phyloP scores from a whole-genome alignment of 2,797 vertebrate species.

The Gadopsis bispinosus region DNA sequence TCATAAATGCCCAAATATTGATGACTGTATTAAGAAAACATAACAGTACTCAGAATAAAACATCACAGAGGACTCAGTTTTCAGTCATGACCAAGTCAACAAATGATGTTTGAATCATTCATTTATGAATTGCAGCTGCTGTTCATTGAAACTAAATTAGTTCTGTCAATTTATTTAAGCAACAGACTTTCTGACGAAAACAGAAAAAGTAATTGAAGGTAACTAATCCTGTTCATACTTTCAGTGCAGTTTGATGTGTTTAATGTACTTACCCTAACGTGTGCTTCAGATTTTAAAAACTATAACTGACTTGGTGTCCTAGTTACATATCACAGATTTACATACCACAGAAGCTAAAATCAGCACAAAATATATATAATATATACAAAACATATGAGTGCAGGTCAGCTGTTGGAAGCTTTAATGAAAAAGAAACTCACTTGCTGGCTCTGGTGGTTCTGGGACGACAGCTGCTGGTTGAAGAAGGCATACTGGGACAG shows the following conservation, averaged over 20 bases:
- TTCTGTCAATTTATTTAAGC: background rate
- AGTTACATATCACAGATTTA: background rate
- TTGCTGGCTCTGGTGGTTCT: constrained; percentile 77
- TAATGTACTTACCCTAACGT: background rate
- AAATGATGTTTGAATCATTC: constrained; percentile 21
- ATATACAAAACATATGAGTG: background rate
- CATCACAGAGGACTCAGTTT: constrained; percentile 1
- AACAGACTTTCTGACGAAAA: background rate
- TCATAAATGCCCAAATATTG: constrained; percentile 2
- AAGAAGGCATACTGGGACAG: constrained; percentile 92
- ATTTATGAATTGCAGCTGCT: constrained; percentile 22
- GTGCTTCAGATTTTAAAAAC: background rate
- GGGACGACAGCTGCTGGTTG: constrained; percentile 87
- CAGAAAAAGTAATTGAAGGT: background rate
- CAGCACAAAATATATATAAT: background rate
- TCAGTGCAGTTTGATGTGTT: background rate
- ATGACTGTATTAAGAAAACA: background rate
- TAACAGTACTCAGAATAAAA: constrained; percentile 1
- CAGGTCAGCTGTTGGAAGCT: background rate
- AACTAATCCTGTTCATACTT: background rate
- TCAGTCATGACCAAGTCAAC: background rate
- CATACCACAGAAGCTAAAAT: background rate
- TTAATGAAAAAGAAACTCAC: constrained; percentile 55
- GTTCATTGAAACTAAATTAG: background rate
- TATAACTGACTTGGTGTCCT: background rate